These are phyloP conservation scores for Leptinotarsa undecemlineata DNA, from an alignment of 1,140 invertebrate genomes.

Conservation along the genomic window DNA sequence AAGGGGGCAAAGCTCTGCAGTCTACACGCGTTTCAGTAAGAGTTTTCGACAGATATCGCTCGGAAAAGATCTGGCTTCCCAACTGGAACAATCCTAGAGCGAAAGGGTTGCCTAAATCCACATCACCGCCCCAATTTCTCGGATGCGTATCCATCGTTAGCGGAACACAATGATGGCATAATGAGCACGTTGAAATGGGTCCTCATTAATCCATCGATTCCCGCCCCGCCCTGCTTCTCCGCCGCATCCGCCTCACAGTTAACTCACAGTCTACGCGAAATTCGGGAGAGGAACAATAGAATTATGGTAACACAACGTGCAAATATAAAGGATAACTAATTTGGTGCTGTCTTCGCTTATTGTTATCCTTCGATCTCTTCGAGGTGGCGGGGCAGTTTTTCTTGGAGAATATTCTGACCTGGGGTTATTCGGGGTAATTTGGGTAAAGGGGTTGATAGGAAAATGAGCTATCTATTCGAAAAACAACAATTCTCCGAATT, in stretches of 20 bases:
- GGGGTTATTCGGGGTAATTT: too few species aligned
- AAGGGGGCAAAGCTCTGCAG: too few species aligned
- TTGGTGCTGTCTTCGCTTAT: conserved; percentile 35
- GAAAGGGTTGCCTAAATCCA: not conserved
- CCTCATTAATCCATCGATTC: conserved; percentile 4
- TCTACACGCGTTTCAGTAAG: too few species aligned
- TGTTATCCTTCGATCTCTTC: conserved; percentile 46
- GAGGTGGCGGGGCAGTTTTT: conserved; percentile 12
- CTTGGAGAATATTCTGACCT: too few species aligned
- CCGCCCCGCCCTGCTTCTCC: not conserved
- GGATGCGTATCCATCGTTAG: conserved; percentile 5
- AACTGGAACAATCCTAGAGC: not conserved
- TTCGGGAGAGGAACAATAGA: conserved; percentile 39
- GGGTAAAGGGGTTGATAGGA: too few species aligned
- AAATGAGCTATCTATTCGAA: too few species aligned
- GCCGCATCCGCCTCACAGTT: conserved; percentile 3
- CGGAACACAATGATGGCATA: conserved; percentile 5
- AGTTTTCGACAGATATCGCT: too few species aligned
- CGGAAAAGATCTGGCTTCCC: not conserved
- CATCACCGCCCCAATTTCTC: not conserved
- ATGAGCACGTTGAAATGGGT: conserved; percentile 2
- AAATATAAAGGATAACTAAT: conserved; percentile 47
- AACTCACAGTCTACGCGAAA: not conserved
- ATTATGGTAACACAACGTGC: conserved; percentile 45
- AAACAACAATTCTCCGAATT: too few species aligned